Base-by-base conservation (phyloP, 1,140 invertebrate species). In the Magallana ariakensis region DNA sequence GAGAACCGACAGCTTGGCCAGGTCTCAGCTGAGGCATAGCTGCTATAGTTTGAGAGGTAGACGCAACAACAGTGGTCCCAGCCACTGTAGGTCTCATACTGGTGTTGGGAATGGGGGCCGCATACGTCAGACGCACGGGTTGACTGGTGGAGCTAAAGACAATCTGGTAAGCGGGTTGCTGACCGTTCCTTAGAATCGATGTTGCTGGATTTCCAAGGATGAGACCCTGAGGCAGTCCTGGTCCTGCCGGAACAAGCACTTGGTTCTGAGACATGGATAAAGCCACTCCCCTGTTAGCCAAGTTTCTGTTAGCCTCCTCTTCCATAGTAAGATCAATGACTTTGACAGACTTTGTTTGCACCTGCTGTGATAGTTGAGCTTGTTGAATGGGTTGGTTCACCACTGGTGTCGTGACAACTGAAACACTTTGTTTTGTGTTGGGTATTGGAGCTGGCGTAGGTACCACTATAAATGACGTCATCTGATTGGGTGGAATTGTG, bases 321-420 rank as follows among this genome's bases (percentile, higher is more conserved):
- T 92, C 91, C 54, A 83, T 83, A 15, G 91, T 92, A 56, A 92
- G 55, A 75, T 92, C 91, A 54, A 92, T 91, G 1, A 91, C 84
- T 75, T 92, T 91, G 26, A 83, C 83, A 56, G 66, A n/a, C 26
- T 58, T 55, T 26, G 56, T 19, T n/a, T 60, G 83, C 54, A 26
- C n/a, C 22, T 83, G 54, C 54, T 56, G 81, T 16, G 26, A 33
- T 19, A 33, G 22, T 33, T 84, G 58, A 55, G 13, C 54, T 82
- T 82, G 80, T 55, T 81, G 66, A 75, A 26, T 33, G 15, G 46
- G 46, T 82, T 22, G 46, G 80, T 82, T 54, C 16, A 82, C 46
- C n/a, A 82, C 46, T 82, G 80, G 80, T 82, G 46, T n/a, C 22
- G 80, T 55, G 15, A 82, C 80, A 82, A 56, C 46, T 54, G 70